Evolutionary conservation across 1,140 invertebrate species (phyloP).

Genomic region (Geopemphigus sp.): DNA sequence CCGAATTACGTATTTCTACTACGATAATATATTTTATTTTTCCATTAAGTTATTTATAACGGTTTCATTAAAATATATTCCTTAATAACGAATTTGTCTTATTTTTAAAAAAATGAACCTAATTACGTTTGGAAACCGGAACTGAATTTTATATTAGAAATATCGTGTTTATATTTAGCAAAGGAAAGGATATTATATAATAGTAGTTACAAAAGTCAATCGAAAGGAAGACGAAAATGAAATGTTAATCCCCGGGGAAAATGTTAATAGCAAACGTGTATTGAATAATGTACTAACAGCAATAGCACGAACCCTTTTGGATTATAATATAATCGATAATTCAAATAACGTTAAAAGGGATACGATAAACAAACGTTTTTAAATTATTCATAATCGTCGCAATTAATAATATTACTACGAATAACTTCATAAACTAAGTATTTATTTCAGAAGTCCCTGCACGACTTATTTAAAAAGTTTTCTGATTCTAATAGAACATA

Average conservation of each 20-base stretch:
- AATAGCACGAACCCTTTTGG: neutral
- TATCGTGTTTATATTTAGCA: neutral
- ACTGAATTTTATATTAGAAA: neutral
- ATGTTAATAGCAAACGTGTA: slow-evolving; percentile 4
- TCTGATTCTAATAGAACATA: too few species aligned
- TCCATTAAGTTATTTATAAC: too few species aligned
- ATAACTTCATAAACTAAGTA: too few species aligned
- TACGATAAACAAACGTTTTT: neutral
- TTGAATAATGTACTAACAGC: slow-evolving; percentile 1
- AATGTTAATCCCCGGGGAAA: neutral
- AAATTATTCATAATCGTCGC: neutral
- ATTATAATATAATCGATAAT: neutral
- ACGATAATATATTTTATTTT: too few species aligned
- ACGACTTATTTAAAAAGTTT: too few species aligned
- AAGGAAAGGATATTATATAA: neutral
- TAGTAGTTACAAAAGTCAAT: neutral
- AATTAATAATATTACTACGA: too few species aligned
- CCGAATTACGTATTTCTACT: too few species aligned
- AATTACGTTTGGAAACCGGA: neutral
- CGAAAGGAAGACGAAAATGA: neutral
- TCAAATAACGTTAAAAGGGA: slow-evolving; percentile 5
- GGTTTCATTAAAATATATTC: too few species aligned
- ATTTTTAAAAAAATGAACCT: neutral
- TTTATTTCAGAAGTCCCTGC: too few species aligned
- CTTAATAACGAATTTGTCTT: neutral